A percentile compares a stretch with the other conserved stretches of the same genome.
Conservation (phyloP, 2,797 vertebrate genomes). For the Acridotheres tristis region DNA sequence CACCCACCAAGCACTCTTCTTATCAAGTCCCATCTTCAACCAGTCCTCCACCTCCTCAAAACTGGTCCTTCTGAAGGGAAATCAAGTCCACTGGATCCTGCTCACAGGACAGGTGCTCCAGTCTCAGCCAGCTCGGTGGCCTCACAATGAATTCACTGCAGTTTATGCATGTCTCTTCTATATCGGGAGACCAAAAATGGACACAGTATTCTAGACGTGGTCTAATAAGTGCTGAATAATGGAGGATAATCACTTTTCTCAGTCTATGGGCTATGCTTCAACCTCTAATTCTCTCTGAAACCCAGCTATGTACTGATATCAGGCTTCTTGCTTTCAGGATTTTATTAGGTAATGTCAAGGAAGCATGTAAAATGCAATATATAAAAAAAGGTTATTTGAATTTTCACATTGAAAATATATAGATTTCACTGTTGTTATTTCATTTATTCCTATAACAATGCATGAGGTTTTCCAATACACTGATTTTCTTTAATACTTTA, state of each 20-base stretch:
- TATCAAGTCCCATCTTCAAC: background rate
- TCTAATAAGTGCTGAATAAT: background rate
- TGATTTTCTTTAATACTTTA: background rate
- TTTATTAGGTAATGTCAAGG: background rate
- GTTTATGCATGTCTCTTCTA: background rate
- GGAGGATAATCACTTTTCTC: background rate
- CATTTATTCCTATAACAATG: background rate
- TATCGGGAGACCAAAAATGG: background rate
- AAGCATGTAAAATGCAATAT: background rate
- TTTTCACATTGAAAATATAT: background rate
- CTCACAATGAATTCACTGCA: background rate
- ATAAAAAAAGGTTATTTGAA: background rate
- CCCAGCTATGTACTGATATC: background rate
- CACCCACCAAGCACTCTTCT: background rate
- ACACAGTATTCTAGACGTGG: background rate
- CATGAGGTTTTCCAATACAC: background rate
- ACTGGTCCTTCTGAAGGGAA: background rate
- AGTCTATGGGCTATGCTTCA: background rate
- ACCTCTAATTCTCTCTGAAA: background rate
- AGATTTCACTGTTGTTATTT: background rate
- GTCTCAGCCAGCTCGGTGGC: too few species aligned
- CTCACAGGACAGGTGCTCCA: background rate
- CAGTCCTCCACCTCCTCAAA: accelerated
- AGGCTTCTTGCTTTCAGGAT: too few species aligned
- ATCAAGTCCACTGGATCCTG: background rate